These are phyloP conservation scores for Panopea generosa DNA, from an alignment of 2,888 invertebrate genomes.

Conservation along the genomic window DNA sequence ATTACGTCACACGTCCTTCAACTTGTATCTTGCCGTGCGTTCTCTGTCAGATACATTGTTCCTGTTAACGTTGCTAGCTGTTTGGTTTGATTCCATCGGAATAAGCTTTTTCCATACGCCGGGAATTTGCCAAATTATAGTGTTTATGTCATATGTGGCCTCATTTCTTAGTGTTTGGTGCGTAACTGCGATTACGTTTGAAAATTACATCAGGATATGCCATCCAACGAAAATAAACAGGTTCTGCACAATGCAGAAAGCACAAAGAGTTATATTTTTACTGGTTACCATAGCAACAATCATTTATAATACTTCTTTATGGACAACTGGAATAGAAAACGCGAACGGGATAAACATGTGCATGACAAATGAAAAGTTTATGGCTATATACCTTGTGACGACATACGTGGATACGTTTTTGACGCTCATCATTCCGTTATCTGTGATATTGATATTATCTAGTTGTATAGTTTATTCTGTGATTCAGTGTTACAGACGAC, in stretches of 20 bases:
- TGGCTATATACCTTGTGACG: conserved; percentile 46
- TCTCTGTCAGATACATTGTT: conserved; percentile 92
- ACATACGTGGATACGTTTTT: conserved; percentile 50
- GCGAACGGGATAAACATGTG: conserved; percentile 13
- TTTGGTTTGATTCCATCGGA: conserved; percentile 76
- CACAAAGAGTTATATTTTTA: neutral
- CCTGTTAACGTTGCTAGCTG: conserved; percentile 88
- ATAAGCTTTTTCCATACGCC: conserved; percentile 81
- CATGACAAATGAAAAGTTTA: conserved; percentile 39
- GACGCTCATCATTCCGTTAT: conserved; percentile 62
- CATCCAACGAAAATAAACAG: neutral
- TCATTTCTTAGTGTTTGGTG: conserved; percentile 64
- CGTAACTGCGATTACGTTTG: conserved; percentile 49
- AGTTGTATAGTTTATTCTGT: conserved; percentile 36
- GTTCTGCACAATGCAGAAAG: neutral
- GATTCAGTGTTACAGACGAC: conserved; percentile 32
- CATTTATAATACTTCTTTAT: conserved; percentile 66
- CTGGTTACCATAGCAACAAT: conserved; percentile 41
- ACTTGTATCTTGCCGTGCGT: conserved; percentile 91
- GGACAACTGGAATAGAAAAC: conserved; percentile 54
- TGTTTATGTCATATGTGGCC: conserved; percentile 87
- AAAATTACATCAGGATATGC: conserved; percentile 61
- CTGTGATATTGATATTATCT: conserved; percentile 57
- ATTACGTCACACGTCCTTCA: conserved; percentile 90
- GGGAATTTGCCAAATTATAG: conserved; percentile 90